Base-by-base conservation (phyloP, 2,797 vertebrate genomes). In the Pangasius krempfi region DNA sequence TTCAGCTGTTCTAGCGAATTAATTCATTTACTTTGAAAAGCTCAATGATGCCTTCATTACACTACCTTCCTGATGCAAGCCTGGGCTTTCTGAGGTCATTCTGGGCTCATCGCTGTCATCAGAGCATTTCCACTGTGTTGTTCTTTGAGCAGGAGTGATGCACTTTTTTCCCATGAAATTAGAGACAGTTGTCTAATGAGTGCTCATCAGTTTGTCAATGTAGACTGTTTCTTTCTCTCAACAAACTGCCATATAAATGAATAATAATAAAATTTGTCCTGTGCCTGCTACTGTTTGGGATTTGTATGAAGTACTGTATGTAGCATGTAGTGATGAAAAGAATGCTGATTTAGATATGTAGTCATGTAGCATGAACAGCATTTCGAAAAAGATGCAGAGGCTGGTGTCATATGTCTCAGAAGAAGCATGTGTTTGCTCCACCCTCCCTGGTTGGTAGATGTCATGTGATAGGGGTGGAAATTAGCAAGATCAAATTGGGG, bases 11-110 rank as follows among this genome's bases (percentile, higher is more conserved):
- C 18, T 20, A 30, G 10, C 12, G 13, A 47, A 66, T 62, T 62
- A 60, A 84, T 70, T 70, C n/a, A 68, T 84, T 37, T 84, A 12
- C 25, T 84, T 70, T 68, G 47, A 47, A 37, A 47, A 18, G 60
- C 2, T 70, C 18, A 33, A 47, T 54, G 47, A 84, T 25, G n/a
- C 44, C 44, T 52, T 68, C n/a, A 54, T 70, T 33, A 84, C 18
- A 33, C 18, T 25, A 25, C 18, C 4, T 33, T 68, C 47, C 20
- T 84, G 37, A 62, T n/a, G n/a, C n/a, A 79, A 30, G 30, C 20
- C 2, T 6, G 22, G 33, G 22, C 79, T 68, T 33, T 68, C n/a
- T 33, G 66, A 68, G 13, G n/a, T 33, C n/a, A 33, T 50, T n/a
- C 12, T n/a, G 1, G 44, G 12, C 44, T 47, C 44, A 14, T 78